Base-by-base conservation (phyloP, 2,113 vertebrate genomes). In the Rynchops niger region DNA sequence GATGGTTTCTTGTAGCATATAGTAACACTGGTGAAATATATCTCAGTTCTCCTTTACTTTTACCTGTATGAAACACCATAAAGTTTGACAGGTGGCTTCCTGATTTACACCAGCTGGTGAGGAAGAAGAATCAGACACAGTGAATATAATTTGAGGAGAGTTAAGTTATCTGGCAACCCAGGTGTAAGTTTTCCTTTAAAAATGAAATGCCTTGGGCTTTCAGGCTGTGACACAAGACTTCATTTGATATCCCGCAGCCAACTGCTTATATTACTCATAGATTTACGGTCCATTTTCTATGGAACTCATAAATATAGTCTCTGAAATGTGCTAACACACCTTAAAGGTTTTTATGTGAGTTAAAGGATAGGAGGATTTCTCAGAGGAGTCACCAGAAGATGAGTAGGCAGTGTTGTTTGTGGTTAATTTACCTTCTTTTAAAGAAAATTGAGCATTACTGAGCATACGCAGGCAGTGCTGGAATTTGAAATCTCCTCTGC, bases 261-360 rank as follows among this genome's bases (percentile, higher is more conserved):
- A 36, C 91, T 81, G 89, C 87, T 96, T 95, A 89, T 91, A 93
- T 94, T 91, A 90, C 94, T 80, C 87, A 80, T 63, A 70, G 93
- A 97, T 97, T 96, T 95, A 95, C 92, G 82, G 94, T 92, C 88
- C 96, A 95, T 96, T 96, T 97, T 94, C 74, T 95, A 78, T 82
- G 74, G 81, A 94, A 90, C 74, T 93, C 94, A 91, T 96, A 94
- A 97, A 96, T 96, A 97, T 18, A 91, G 78, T 36, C 71, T 88
- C 82, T 81, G 94, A 95, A 94, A 95, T 5, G 71, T 67, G 72
- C 83, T 77, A 86, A 61, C 26, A n/a, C n/a, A n/a, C 0, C 0
- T 90, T 92, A 84, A 70, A 95, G 83, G 94, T 8, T 97, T 96
- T 95, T 95, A 95, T 95, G 70, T 90, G 67, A 89, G 67, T 77